Percentiles rank a stretch among this genome's conserved stretches.
Evolutionary conservation across 2,113 vertebrate genomes (phyloP).

Genomic region (Pontoporia blainvillei): DNA sequence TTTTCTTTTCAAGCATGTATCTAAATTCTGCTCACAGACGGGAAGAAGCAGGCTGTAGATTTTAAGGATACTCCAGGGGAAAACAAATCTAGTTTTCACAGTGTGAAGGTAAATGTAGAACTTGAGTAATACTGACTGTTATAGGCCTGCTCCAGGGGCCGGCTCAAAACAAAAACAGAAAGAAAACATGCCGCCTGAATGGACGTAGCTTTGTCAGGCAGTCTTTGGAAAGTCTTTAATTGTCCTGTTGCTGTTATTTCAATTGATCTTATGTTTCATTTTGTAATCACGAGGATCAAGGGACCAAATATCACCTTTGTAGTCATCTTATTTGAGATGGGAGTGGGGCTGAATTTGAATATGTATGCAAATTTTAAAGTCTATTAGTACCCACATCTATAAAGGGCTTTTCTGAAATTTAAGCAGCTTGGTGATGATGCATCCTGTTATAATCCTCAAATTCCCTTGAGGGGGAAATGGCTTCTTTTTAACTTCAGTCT

Average conservation of each 20-base stretch:
- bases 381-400: not conserved
- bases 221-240: not conserved
- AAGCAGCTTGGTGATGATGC: not conserved
- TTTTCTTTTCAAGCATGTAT: not conserved
- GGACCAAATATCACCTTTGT: not conserved
- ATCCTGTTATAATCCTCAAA: constrained; percentile 27
- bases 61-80: not conserved
- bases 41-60: not conserved
- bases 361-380: constrained; percentile 13
- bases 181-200: not conserved
- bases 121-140: not conserved
- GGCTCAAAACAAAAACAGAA: not conserved
- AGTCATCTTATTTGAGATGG: not conserved
- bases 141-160: not conserved
- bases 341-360: not conserved
- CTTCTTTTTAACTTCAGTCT: not conserved
- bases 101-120: not conserved
- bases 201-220: not conserved
- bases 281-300: not conserved
- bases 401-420: not conserved
- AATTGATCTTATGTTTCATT: not conserved
- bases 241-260: not conserved
- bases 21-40: not conserved
- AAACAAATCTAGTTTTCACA: constrained; percentile 21
- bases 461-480: not conserved